Conservation (phyloP, 30 jellyfish, hydroid and myxozoan genomes). For the Aurelia sp. region DNA sequence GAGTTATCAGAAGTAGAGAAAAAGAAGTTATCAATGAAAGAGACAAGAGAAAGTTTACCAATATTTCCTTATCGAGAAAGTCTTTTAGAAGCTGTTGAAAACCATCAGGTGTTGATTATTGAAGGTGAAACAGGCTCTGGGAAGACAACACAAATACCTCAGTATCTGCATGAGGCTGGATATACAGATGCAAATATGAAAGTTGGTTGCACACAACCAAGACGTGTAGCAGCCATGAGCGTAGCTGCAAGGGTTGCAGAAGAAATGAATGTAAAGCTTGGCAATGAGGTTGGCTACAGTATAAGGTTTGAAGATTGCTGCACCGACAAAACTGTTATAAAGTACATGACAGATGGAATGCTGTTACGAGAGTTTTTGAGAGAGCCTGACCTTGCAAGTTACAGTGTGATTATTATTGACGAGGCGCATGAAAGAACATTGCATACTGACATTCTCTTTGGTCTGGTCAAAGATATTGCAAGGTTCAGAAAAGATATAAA, state of each 20-base stretch:
- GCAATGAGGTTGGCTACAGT: slow-evolving; percentile 99
- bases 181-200: slow-evolving; percentile 92
- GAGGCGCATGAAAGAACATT: slow-evolving; percentile 99
- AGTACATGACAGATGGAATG: slow-evolving; percentile 99
- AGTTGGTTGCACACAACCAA: slow-evolving; percentile 99
- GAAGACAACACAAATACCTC: slow-evolving; percentile 99
- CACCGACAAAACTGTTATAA: slow-evolving; percentile 94
- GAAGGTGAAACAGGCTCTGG: slow-evolving; percentile 99
- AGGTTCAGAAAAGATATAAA: slow-evolving; percentile 96
- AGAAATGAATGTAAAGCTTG: slow-evolving; percentile 94
- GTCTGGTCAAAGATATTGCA: slow-evolving; percentile 98
- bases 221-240: slow-evolving; percentile 99
- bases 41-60: slow-evolving; percentile 95
- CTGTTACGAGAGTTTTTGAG: slow-evolving; percentile 97
- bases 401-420: slow-evolving; percentile 97
- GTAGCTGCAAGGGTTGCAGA: slow-evolving; percentile 99
- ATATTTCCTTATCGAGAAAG: slow-evolving; percentile 85
- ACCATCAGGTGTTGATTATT: slow-evolving; percentile 94
- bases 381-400: slow-evolving; percentile 99
- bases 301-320: slow-evolving; percentile 98
- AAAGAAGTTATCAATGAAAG: slow-evolving; percentile 78
- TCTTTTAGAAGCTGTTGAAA: slow-evolving; percentile 92
- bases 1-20: slow-evolving; percentile 68
- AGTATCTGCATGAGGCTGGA: slow-evolving; percentile 97
- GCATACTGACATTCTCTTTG: slow-evolving; percentile 98